These are phyloP conservation scores for Bufo bufo DNA, from an alignment of 2,113 vertebrate genomes.

Conservation along the genomic window DNA sequence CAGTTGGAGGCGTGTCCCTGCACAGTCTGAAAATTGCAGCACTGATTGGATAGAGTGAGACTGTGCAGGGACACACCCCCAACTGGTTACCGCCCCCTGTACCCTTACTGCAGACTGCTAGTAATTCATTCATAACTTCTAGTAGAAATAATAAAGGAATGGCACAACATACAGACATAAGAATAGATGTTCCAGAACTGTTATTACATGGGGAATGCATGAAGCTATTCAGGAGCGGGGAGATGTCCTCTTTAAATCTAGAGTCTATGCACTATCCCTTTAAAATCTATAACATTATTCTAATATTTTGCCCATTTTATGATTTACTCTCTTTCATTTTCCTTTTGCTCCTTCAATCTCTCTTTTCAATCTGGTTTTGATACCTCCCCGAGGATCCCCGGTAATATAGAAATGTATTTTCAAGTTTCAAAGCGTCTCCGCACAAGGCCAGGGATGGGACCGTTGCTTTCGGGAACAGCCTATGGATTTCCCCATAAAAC, in stretches of 20 bases:
- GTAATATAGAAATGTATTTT: slow-evolving; percentile 38
- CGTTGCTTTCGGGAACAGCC: not conserved
- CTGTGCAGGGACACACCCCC: no score
- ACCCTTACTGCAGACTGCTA: no score
- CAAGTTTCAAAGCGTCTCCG: slow-evolving; percentile 45
- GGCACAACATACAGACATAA: no score
- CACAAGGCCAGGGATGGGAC: not conserved
- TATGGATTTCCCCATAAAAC: slow-evolving; percentile 54
- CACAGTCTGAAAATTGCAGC: no score
- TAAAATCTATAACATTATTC: not conserved
- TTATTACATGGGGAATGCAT: no score
- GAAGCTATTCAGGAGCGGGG: not conserved
- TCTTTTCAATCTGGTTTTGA: slow-evolving; percentile 18
- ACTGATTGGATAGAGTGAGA: no score
- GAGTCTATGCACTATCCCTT: not conserved
- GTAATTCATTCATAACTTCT: no score
- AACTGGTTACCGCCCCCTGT: no score
- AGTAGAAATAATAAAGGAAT: no score
- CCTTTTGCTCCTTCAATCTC: not conserved
- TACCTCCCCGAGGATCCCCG: slow-evolving; percentile 2
- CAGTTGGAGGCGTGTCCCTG: no score
- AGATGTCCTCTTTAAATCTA: not conserved
- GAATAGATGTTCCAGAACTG: no score
- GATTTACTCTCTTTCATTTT: not conserved
- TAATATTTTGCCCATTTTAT: not conserved